Conservation (phyloP, 2,888 invertebrate genomes). For the Villa cingulata region DNA sequence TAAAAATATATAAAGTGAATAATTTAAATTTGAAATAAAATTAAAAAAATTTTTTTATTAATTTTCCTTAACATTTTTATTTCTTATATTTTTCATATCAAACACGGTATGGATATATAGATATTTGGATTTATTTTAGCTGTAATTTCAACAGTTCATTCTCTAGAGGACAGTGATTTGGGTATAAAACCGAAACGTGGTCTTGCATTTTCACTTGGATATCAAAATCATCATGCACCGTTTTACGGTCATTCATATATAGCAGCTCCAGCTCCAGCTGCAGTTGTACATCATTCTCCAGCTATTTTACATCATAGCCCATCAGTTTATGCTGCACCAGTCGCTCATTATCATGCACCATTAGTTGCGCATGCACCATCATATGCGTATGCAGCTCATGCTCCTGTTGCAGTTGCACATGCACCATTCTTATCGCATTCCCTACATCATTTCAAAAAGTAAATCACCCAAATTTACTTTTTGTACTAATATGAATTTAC, state of each 20-base stretch:
- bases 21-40: no score
- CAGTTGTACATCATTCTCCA: slow-evolving; percentile 11
- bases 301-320: background rate
- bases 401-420: background rate
- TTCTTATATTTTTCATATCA: no score
- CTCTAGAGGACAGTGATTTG: background rate
- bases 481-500: no score
- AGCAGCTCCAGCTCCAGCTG: slow-evolving; percentile 18
- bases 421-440: background rate
- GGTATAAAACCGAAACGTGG: background rate
- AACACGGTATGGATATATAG: no score
- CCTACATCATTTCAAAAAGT: background rate
- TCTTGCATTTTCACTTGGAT: slow-evolving; percentile 30
- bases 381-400: background rate
- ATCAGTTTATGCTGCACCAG: slow-evolving; percentile 12
- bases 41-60: no score
- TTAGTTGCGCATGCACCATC: background rate
- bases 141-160: background rate
- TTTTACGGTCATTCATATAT: slow-evolving; percentile 16
- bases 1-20: no score
- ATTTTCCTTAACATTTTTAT: no score
- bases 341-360: slow-evolving; percentile 13
- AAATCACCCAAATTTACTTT: background rate
- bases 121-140: background rate
- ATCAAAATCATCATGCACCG: background rate